A percentile compares a stretch with the other conserved stretches of the same genome.
Conservation (phyloP, 1,140 invertebrate genomes). For the Venustaconcha ellipsiformis region DNA sequence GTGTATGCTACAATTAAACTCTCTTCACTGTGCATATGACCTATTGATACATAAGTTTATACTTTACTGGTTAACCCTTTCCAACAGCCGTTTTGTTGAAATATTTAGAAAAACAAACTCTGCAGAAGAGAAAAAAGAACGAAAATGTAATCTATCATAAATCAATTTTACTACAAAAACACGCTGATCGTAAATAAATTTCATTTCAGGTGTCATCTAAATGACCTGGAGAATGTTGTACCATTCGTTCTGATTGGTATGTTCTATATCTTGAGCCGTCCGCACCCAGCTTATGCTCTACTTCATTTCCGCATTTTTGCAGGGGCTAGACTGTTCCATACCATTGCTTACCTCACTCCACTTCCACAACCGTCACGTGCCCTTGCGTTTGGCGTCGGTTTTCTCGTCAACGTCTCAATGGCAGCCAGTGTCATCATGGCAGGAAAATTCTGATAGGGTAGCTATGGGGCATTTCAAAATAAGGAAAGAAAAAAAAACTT, state of each 20-base stretch:
- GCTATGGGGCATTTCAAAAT: too few species aligned
- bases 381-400: constrained; percentile 72
- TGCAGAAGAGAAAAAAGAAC: too few species aligned
- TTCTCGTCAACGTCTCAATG: constrained; percentile 73
- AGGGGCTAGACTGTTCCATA: constrained; percentile 74
- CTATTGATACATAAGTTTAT: too few species aligned
- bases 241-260: constrained; percentile 74
- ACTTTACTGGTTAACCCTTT: too few species aligned
- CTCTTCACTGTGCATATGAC: too few species aligned
- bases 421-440: constrained; percentile 21
- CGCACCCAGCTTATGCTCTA: constrained; percentile 71
- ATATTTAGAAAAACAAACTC: too few species aligned
- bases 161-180: too few species aligned
- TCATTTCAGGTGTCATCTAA: constrained; percentile 73
- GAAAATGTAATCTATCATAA: too few species aligned
- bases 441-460: not conserved
- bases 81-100: too few species aligned
- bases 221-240: constrained; percentile 78
- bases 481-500: too few species aligned
- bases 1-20: too few species aligned
- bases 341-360: constrained; percentile 72
- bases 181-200: too few species aligned
- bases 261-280: constrained; percentile 75
- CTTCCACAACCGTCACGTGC: constrained; percentile 74
- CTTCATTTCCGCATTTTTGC: constrained; percentile 70